phyloP scores from a whole-genome alignment of 2,888 invertebrate genomes.

The Nemurella pictetii region DNA sequence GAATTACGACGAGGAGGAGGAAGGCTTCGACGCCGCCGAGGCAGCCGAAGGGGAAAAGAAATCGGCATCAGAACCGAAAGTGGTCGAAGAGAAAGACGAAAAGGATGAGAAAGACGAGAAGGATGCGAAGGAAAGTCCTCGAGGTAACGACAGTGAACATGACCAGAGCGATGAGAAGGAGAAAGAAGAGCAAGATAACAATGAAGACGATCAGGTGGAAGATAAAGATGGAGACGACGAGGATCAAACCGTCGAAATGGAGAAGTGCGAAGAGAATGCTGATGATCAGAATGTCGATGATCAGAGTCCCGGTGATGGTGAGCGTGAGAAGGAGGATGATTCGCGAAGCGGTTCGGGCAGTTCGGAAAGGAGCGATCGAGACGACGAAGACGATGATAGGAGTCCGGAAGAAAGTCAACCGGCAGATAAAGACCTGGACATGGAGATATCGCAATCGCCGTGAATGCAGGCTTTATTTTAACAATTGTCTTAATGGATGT shows the following conservation, averaged over 20 bases:
- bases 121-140: not conserved
- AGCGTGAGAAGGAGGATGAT: constrained; percentile 33
- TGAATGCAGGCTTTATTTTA: constrained; percentile 49
- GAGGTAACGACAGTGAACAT: constrained; percentile 32
- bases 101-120: constrained; percentile 30
- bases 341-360: not conserved
- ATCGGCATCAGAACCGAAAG: not conserved
- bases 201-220: not conserved
- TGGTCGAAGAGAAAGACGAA: not conserved
- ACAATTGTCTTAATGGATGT: not conserved
- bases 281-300: not conserved
- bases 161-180: constrained; percentile 14
- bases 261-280: not conserved
- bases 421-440: constrained; percentile 51
- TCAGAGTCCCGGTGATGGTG: constrained; percentile 18
- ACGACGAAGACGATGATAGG: constrained; percentile 20
- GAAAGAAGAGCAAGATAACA: not conserved
- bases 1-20: constrained; percentile 60
- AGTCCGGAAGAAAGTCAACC: constrained; percentile 28
- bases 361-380: not conserved
- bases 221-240: not conserved
- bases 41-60: not conserved
- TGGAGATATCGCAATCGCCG: constrained; percentile 81
- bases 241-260: constrained; percentile 15
- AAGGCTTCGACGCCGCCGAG: constrained; percentile 52